Base-by-base conservation (phyloP, 2,888 invertebrate genomes). In the Drosophila mulleri region DNA sequence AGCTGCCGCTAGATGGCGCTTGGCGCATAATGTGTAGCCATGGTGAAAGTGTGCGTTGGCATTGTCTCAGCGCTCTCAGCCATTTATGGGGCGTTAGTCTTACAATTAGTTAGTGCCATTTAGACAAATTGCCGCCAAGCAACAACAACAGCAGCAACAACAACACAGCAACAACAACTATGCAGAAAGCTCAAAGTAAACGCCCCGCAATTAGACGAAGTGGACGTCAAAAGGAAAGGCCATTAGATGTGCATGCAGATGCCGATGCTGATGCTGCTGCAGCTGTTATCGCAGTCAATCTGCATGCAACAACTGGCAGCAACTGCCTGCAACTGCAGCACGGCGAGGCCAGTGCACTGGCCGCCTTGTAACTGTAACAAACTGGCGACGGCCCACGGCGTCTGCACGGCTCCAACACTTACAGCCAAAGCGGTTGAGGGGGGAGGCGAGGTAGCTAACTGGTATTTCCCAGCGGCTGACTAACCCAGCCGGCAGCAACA, bases 381-480 rank as follows among this genome's bases (percentile, higher is more conserved):
- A 86, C 87, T 86, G 70, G 76, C 80, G 74, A 72, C 86, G 72
- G 87, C 84, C 89, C 82, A 84, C 87, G 77, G 89, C 87, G 89
- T 84, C 84, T 84, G 89, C 60, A 50, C 11, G n/a, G 18, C 86
- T 26, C 26, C 89, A 84, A 86, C 88, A 84, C 88, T 86, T 78
- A 23, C 71, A 63, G 45, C 69, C 69, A 2, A 23, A 7, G 62
- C 20, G 61, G 35, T 54, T 6, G 26, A 1, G 26, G 5, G 26
- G 26, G 6, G 8, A 1, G 9, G 26, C 37, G 20, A 39, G 8
- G 20, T 26, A 53, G 35, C 58, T 86, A 80, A 85, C 84, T 84
- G 87, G 89, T 88, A 84, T 88, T 86, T 88, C 89, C 84, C 84
- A 88, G 87, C 83, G 82, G 84, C 89, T 88, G 89, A 84, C 88